A percentile compares a stretch with the other conserved stretches of the same genome.
Conservation (phyloP, 2,797 vertebrate genomes). For the Pteronotus mesoamericanus region DNA sequence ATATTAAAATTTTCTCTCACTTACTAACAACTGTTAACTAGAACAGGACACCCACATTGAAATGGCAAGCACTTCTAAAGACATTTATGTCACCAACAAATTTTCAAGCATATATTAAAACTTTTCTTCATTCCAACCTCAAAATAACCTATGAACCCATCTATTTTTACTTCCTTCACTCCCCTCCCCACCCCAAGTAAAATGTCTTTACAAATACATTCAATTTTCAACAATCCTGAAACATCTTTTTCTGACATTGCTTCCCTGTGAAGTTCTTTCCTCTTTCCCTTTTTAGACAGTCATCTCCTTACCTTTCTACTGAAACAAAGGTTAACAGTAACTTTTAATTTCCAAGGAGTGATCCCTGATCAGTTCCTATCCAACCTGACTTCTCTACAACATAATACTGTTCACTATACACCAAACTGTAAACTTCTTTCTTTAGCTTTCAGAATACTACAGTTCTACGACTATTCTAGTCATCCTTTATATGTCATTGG, state of each 20-base stretch:
- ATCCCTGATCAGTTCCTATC: background rate
- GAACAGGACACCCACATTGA: background rate
- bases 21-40: background rate
- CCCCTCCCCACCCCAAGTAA: background rate
- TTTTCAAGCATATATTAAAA: background rate
- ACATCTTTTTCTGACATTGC: background rate
- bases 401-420: background rate
- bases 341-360: background rate
- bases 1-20: background rate
- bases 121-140: background rate
- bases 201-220: background rate
- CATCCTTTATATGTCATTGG: background rate
- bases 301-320: background rate
- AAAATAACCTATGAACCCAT: background rate
- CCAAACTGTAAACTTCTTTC: background rate
- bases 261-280: background rate
- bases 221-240: background rate
- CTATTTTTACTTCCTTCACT: background rate
- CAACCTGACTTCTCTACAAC: background rate
- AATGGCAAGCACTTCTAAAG: background rate
- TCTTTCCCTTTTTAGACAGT: background rate
- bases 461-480: background rate
- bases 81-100: background rate
- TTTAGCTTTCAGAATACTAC: background rate
- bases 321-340: conserved; percentile 16